Conservation (phyloP, 2,797 vertebrate genomes). For the Clarias pachynema region DNA sequence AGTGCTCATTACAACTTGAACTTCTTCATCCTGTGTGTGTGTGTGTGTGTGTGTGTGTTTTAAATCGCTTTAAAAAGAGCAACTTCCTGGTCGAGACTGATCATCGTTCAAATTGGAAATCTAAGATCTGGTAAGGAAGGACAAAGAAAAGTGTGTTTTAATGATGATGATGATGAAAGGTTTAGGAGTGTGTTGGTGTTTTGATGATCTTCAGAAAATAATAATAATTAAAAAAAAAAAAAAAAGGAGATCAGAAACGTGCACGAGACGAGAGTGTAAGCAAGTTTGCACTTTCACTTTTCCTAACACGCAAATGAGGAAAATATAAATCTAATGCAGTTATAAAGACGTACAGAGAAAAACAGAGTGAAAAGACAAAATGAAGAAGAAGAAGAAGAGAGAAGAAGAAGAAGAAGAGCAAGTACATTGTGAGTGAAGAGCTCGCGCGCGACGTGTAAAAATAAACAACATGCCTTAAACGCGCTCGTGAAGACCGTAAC, state of each 20-base stretch:
- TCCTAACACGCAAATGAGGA: neutral
- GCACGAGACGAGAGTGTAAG: neutral
- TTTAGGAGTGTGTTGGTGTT: neutral
- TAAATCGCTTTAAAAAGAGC: slow-evolving; percentile 16
- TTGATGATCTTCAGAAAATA: neutral
- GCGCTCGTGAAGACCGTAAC: neutral
- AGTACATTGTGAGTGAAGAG: slow-evolving; percentile 1
- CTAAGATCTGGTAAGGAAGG: too few relatives aligned
- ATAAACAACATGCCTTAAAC: neutral
- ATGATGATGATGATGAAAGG: too few relatives aligned
- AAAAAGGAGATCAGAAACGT: neutral
- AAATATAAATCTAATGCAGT: neutral
- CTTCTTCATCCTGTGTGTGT: neutral
- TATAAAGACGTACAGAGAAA: neutral
- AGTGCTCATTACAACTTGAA: neutral
- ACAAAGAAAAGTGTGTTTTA: neutral
- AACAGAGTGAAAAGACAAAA: neutral
- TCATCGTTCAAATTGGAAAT: neutral
- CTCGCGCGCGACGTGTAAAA: neutral
- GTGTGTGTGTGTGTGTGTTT: neutral
- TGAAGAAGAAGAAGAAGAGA: neutral
- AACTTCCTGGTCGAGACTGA: slow-evolving; percentile 24
- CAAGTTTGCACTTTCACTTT: slow-evolving; percentile 12
- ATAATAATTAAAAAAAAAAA: too few relatives aligned
- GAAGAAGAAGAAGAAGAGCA: neutral